Evolutionary conservation across 2,888 invertebrate genomes (phyloP).

Genomic region (Zaprionus lineosus): DNA sequence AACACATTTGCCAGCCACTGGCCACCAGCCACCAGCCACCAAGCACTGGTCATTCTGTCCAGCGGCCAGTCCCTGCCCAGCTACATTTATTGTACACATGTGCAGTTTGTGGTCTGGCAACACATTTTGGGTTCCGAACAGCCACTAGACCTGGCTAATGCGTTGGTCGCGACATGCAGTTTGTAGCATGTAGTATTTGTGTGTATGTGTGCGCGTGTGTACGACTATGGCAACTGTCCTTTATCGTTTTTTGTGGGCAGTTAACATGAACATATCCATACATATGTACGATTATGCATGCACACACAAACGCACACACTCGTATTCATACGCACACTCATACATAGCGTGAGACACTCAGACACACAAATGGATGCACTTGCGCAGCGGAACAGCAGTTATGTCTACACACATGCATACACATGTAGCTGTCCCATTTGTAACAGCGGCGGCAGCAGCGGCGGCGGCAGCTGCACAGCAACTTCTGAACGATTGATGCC

Average conservation of each 20-base stretch:
- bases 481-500: conserved; percentile 39
- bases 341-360: no score
- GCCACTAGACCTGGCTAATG: conserved; percentile 43
- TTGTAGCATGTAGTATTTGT: conserved; percentile 1
- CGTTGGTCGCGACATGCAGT: conserved; percentile 36
- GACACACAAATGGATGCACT: no score
- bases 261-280: conserved; percentile 57
- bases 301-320: conserved; percentile 20
- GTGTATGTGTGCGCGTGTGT: conserved; percentile 16
- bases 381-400: conserved; percentile 41
- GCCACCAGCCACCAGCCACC: conserved; percentile 25
- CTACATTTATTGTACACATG: conserved; percentile 61
- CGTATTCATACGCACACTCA: background rate
- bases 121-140: conserved; percentile 59
- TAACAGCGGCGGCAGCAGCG: conserved; percentile 59
- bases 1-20: conserved; percentile 66
- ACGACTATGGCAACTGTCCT: conserved; percentile 66
- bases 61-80: conserved; percentile 39
- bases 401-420: conserved; percentile 27
- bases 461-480: conserved; percentile 61
- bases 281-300: conserved; percentile 6
- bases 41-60: conserved; percentile 31
- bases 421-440: conserved; percentile 70
- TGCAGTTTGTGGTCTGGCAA: conserved; percentile 80
- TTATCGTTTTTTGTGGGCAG: conserved; percentile 72